These are phyloP conservation scores for Amphimallon solstitiale DNA, from an alignment of 2,888 invertebrate genomes.

Conservation along the genomic window DNA sequence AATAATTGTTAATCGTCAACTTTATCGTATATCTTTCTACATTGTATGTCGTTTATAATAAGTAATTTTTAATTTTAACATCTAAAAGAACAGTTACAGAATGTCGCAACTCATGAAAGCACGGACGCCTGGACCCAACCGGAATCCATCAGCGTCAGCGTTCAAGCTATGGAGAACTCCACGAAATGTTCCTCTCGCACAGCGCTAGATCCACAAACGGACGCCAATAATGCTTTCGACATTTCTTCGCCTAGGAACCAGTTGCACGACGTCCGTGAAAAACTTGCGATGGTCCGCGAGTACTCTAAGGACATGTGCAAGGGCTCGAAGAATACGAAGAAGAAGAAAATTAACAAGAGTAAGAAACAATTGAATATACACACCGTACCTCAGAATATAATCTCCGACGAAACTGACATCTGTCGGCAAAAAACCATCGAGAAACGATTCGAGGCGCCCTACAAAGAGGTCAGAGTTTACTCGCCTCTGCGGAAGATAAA, in stretches of 20 bases:
- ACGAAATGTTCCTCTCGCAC: constrained; percentile 7
- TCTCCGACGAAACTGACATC: constrained; percentile 17
- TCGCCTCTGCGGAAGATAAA: constrained; percentile 21
- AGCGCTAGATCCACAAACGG: background rate
- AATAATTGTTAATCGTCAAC: too few relatives aligned
- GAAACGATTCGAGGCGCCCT: background rate
- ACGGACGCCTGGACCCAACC: constrained; percentile 3
- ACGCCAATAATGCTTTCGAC: background rate
- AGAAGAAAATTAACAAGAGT: constrained; percentile 34
- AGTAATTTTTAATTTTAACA: too few relatives aligned
- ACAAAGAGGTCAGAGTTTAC: constrained; percentile 24
- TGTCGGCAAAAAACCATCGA: background rate
- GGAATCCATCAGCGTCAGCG: background rate
- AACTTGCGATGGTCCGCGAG: constrained; percentile 22
- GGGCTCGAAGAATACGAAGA: constrained; percentile 20
- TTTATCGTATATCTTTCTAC: too few relatives aligned
- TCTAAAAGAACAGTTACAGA: constrained; percentile 6
- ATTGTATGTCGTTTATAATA: too few relatives aligned
- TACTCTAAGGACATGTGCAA: constrained; percentile 23
- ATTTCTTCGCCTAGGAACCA: constrained; percentile 6
- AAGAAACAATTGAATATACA: constrained; percentile 32
- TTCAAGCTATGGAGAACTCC: constrained; percentile 11
- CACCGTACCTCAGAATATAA: constrained; percentile 19
- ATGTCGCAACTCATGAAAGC: constrained; percentile 3
- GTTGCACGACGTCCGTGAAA: constrained; percentile 31